Evolutionary conservation across 2,888 invertebrate species (phyloP).

Genomic region (Sinelater perroti): DNA sequence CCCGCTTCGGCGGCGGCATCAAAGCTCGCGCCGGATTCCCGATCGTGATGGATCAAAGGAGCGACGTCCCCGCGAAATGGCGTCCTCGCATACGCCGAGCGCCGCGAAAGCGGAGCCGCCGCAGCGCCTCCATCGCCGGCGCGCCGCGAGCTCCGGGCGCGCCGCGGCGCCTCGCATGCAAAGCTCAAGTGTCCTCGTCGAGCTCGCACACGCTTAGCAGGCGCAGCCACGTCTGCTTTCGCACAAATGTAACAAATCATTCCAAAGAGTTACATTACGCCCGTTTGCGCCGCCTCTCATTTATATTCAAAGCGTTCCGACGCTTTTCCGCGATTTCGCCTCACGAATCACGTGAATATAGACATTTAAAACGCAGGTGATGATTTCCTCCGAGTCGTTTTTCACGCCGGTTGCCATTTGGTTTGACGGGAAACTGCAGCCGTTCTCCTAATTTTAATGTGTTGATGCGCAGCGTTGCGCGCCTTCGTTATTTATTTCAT

Average conservation of each 20-base stretch:
- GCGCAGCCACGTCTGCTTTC: slow-evolving; percentile 44
- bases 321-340: slow-evolving; percentile 41
- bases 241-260: slow-evolving; percentile 51
- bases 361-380: slow-evolving; percentile 41
- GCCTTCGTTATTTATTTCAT: no score
- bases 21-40: neutral
- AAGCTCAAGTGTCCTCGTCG: slow-evolving; percentile 30
- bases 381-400: slow-evolving; percentile 27
- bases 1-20: no score
- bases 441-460: no score
- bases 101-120: slow-evolving; percentile 18
- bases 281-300: slow-evolving; percentile 43
- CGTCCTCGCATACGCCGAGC: slow-evolving; percentile 16
- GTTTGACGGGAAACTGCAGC: no score
- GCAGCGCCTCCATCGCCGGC: no score
- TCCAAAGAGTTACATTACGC: slow-evolving; percentile 52
- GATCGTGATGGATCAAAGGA: slow-evolving; percentile 4
- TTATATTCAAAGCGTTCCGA: slow-evolving; percentile 48
- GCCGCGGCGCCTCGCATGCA: slow-evolving; percentile 21
- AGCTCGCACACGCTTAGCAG: slow-evolving; percentile 41
- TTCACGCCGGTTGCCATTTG: no score
- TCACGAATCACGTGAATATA: slow-evolving; percentile 44
- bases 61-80: slow-evolving; percentile 4
- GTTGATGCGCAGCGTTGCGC: no score
- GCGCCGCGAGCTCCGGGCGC: slow-evolving; percentile 10